Evolutionary conservation across 2,797 vertebrate genomes (phyloP), one percentile per base, ranked within the genome.

Genomic region (Mormyrus proboscirostris): DNA sequence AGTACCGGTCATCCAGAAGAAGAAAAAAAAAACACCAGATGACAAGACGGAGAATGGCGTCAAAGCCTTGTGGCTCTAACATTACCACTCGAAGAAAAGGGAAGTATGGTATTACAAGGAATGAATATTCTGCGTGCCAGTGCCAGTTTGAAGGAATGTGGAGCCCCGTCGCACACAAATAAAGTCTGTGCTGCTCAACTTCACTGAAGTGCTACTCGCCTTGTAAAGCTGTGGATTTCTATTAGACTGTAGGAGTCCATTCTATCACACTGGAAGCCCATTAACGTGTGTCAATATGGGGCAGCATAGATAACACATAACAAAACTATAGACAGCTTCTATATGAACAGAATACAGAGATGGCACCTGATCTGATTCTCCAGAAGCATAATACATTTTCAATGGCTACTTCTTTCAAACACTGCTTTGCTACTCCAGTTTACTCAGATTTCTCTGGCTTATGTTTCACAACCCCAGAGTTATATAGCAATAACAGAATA

Each of bases 121-220:
- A 69, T 69, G 84, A 88, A 87, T 90, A 85, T 87, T 86, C 82
- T 51, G 88, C 86, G 59, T 89, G 69, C 76, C 88, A 55, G 57
- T 89, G 89, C 89, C 86, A 88, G 89, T 88, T 83, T 76, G 57
- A 89, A 89, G 86, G 89, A 91, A 90, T 88, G 82, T 41, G 22
- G 83, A 88, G 59, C 86, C 88, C 76, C 76, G 76, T 89, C 22
- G 87, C 47, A 86, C 73, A 87, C 79, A 25, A 89, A 90, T 86
- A 89, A 91, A 88, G 73, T 84, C 47, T n/a, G 29, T 25, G 88
- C 88, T 76, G 85, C 89, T 88, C 79, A 86, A 88, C 79, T 86
- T 89, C 57, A 87, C 12, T 62, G 4, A 88, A 85, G 76, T 55
- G 22, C 79, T 90, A 29, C 88, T 92, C 79, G 41, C 65, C 84